A percentile compares a stretch with the other conserved stretches of the same genome.
These are phyloP conservation scores for Paramormyrops hopkinsi DNA, from an alignment of 2,797 vertebrate genomes.

Conservation along the genomic window DNA sequence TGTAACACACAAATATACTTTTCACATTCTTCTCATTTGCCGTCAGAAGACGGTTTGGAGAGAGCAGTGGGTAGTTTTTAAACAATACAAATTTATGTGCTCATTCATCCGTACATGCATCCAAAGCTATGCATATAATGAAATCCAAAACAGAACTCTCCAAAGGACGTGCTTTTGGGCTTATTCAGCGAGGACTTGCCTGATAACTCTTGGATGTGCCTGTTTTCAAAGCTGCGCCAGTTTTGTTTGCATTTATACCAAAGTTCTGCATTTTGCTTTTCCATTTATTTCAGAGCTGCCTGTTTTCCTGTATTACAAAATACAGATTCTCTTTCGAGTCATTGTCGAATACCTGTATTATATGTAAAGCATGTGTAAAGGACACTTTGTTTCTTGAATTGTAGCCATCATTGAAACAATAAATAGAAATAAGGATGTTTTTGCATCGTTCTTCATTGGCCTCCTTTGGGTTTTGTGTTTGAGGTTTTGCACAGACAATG, in stretches of 20 bases:
- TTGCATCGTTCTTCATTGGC: background rate
- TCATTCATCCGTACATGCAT: background rate
- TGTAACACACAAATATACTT: background rate
- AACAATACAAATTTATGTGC: background rate
- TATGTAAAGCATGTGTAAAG: slow-evolving; percentile 70
- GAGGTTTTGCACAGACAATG: background rate
- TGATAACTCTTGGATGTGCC: slow-evolving; percentile 7
- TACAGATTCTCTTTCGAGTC: slow-evolving; percentile 40
- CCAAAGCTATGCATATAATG: background rate
- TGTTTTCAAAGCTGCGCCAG: slow-evolving; percentile 20
- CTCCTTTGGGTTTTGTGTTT: background rate
- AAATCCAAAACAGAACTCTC: background rate
- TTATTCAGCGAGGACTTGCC: background rate
- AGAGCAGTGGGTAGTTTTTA: background rate
- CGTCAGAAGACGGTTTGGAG: background rate
- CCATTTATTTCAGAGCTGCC: slow-evolving; percentile 58
- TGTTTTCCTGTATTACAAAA: slow-evolving; percentile 42
- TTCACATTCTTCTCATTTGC: background rate
- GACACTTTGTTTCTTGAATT: slow-evolving; percentile 55
- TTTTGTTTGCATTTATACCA: slow-evolving; percentile 57
- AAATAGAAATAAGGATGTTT: slow-evolving; percentile 53
- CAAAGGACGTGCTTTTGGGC: background rate
- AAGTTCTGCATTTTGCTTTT: slow-evolving; percentile 61
- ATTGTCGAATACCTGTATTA: slow-evolving; percentile 61
- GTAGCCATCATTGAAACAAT: slow-evolving; percentile 60